Conservation (phyloP, 1,140 invertebrate genomes). For the Anagrus nilaparvatae region DNA sequence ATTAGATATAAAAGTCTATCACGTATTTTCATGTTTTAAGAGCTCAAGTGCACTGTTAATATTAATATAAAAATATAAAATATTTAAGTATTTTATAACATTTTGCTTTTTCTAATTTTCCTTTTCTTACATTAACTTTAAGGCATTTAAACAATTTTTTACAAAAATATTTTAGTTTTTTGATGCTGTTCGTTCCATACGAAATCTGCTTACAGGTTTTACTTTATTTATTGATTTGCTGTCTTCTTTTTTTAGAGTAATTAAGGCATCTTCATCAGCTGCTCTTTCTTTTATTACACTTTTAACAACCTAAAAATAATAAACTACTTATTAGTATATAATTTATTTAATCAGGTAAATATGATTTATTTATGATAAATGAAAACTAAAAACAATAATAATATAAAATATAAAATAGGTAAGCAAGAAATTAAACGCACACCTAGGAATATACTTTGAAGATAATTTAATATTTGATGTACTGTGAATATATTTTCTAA, state of each 20-base stretch:
- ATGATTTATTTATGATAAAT: not conserved
- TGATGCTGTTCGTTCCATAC: constrained; percentile 17
- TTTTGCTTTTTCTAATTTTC: too few relatives aligned
- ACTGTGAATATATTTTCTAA: too few relatives aligned
- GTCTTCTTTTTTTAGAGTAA: constrained; percentile 1
- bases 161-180: constrained; percentile 15
- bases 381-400: not conserved
- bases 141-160: too few relatives aligned
- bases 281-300: constrained; percentile 17
- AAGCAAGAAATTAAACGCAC: not conserved
- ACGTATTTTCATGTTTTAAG: too few relatives aligned
- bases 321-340: not conserved
- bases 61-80: too few relatives aligned
- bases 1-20: too few relatives aligned
- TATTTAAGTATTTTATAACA: too few relatives aligned
- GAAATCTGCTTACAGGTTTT: constrained; percentile 22
- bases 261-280: not conserved
- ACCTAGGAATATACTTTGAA: not conserved
- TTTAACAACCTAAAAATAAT: constrained; percentile 18
- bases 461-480: too few relatives aligned
- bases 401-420: not conserved
- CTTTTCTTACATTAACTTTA: too few relatives aligned
- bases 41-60: too few relatives aligned
- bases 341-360: not conserved
- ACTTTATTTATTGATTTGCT: constrained; percentile 9